Base-by-base conservation (phyloP, 1,140 invertebrate species). In the Pararge aegeria region DNA sequence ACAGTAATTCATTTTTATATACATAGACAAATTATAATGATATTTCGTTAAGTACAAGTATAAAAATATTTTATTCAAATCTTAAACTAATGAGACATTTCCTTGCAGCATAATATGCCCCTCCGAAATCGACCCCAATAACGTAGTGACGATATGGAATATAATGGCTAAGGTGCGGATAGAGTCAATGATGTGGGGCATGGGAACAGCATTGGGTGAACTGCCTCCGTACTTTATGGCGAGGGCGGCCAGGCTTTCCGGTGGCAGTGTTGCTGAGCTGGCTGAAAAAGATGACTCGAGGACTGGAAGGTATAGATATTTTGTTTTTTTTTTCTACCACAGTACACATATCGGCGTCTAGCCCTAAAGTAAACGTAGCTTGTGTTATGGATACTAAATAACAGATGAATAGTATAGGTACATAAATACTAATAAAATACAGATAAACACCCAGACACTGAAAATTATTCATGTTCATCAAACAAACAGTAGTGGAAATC, bases 151-250 rank as follows among this genome's bases (percentile, higher is more conserved):
- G 18, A 93, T 93, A 76, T 97, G 92, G 92, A 95, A 94, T 62
- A 99, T 99, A 60, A 98, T 99, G 95, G 94, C 94, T 20, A 99
- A 99, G 59, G 89, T 99, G 9, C 92, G 97, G n/a, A 87, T 99
- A 34, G 98, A 99, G 91, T 96, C 97, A 1, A 97, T 99, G 91
- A 95, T 99, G 90, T 99, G 98, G 98, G 97, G 99, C 13, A 95
- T 96, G 48, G 98, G 98, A 5, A 99, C 98, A 1, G 98, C 98
- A 0, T 90, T 99, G 19, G 98, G 98, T 3, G 98, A 99, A 90
- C 89, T 99, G 55, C 98, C 98, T 10, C 95, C 95, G 0, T 96
- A 99, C 92, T 99, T 99, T 83, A 98, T 99, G 97, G 98, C 99
- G 3, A 92, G 97, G 65, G 97, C 98, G 5, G 96, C 97, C 5